Conservation (phyloP, 2,888 invertebrate genomes). For the Asteroscopus sphinx region DNA sequence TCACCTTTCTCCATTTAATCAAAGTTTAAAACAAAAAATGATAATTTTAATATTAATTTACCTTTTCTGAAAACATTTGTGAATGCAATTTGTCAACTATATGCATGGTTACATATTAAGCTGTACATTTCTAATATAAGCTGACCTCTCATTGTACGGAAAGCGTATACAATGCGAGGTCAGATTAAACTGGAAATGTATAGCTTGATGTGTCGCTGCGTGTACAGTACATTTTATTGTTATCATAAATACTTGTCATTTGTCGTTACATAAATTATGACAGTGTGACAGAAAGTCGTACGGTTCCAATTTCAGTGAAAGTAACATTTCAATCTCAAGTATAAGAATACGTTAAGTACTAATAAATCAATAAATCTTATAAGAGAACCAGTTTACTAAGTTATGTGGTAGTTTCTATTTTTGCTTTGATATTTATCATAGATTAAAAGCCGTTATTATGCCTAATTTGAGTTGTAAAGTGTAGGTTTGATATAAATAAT, state of each 20-base stretch:
- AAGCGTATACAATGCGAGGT: too few species aligned
- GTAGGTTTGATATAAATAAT: conserved; percentile 15
- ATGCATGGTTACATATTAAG: too few species aligned
- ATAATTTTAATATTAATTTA: too few species aligned
- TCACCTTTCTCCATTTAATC: too few species aligned
- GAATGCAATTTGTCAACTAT: too few species aligned
- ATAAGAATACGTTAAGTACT: conserved; percentile 27
- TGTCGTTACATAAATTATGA: conserved; percentile 1
- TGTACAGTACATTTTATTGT: conserved; percentile 4
- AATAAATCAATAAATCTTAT: conserved; percentile 52
- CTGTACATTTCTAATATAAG: too few species aligned
- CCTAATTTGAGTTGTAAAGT: conserved; percentile 28
- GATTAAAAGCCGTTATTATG: conserved; percentile 20
- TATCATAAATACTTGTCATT: conserved; percentile 4
- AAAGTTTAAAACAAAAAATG: too few species aligned
- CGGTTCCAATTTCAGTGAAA: conserved; percentile 41
- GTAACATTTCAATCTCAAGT: conserved; percentile 46
- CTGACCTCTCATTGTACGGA: too few species aligned
- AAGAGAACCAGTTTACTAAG: conserved; percentile 45
- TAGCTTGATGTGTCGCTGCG: too few species aligned
- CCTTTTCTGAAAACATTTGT: too few species aligned
- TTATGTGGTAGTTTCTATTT: conserved; percentile 40
- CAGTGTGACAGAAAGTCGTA: conserved; percentile 6
- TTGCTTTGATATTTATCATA: conserved; percentile 33
- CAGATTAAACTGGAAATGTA: too few species aligned